Evolutionary conservation across 2,888 invertebrate genomes (phyloP).

Genomic region (Sphaerophoria taeniata): DNA sequence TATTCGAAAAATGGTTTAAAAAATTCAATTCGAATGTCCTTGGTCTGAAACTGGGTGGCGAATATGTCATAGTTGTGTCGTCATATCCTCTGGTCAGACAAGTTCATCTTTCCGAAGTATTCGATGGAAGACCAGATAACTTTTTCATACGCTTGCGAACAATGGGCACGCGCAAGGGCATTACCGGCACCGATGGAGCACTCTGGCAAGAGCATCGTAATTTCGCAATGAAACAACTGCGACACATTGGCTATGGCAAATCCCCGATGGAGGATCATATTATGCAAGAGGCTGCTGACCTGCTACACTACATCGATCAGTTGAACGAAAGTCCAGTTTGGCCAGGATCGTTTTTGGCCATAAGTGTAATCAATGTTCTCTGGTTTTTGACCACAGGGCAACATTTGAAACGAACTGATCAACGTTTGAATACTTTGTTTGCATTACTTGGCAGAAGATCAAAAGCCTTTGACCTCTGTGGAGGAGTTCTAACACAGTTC

Average conservation of each 20-base stretch:
- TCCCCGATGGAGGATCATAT: constrained; percentile 84
- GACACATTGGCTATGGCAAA: constrained; percentile 85
- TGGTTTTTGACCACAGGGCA: constrained; percentile 86
- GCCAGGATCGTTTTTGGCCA: constrained; percentile 83
- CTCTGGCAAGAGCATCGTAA: constrained; percentile 85
- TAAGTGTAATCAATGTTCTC: constrained; percentile 86
- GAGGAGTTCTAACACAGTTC: constrained; percentile 85
- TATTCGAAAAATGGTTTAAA: constrained; percentile 83
- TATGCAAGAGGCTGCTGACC: constrained; percentile 84
- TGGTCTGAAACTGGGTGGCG: constrained; percentile 85
- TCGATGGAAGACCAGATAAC: constrained; percentile 87
- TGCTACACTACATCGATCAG: constrained; percentile 79
- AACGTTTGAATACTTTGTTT: constrained; percentile 82
- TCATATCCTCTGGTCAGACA: constrained; percentile 84
- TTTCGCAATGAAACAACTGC: constrained; percentile 84
- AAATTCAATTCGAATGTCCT: constrained; percentile 84
- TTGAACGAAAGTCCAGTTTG: constrained; percentile 77
- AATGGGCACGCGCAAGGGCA: constrained; percentile 85
- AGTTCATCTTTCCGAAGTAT: constrained; percentile 85
- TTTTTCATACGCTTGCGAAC: constrained; percentile 86
- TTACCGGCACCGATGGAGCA: constrained; percentile 85
- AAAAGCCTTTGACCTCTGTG: constrained; percentile 85
- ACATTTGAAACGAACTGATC: constrained; percentile 83
- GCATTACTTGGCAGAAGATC: constrained; percentile 83
- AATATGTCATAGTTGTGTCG: constrained; percentile 84